Evolutionary conservation across 2,113 vertebrate genomes (phyloP), one percentile per base, ranked within the genome.

Genomic region (Alexandromys fortis): DNA sequence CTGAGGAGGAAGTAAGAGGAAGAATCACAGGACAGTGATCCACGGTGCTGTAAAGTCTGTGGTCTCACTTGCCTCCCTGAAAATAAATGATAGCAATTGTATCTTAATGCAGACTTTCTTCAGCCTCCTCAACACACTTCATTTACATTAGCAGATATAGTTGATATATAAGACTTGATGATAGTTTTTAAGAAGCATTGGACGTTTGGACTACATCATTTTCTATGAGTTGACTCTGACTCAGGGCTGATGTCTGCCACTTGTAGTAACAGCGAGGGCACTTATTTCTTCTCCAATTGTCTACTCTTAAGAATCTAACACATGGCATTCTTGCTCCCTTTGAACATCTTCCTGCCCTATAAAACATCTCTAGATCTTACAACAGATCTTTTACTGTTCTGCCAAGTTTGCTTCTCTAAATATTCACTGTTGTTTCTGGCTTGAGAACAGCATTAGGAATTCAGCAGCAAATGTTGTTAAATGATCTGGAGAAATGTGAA

Each of bases 91-190:
- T 82, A 86, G 61, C 58, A 78, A 79, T 83, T 79, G 58, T 33
- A n/a, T 35, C 86, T 70, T 92, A 73, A 63, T 38, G 12, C n/a
- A 63, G 65, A 68, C 24, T 95, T 95, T 28, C 24, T 94, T 95
- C 24, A n/a, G 28, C 38, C 38, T 87, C 92, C 81, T 90, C 86
- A 90, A 91, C 96, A 91, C 49, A 47, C 7, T 90, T 85, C 16
- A 63, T 9, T 86, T 81, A 49, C n/a, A 70, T 75, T 86, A 17
- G 45, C 81, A 85, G 55, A 94, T 63, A 26, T 22, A 85, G 68
- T 65, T 79, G 76, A 90, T 75, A 92, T 26, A n/a, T 35, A n/a
- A n/a, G 1, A 55, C 47, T 89, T 79, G 30, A 75, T 92, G 68
- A 68, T 30, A 87, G 65, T 85, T 90, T 63, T 91, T 78, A 68